Conservation (phyloP, 2,888 invertebrate species). For the Stenotaenia linearis region DNA sequence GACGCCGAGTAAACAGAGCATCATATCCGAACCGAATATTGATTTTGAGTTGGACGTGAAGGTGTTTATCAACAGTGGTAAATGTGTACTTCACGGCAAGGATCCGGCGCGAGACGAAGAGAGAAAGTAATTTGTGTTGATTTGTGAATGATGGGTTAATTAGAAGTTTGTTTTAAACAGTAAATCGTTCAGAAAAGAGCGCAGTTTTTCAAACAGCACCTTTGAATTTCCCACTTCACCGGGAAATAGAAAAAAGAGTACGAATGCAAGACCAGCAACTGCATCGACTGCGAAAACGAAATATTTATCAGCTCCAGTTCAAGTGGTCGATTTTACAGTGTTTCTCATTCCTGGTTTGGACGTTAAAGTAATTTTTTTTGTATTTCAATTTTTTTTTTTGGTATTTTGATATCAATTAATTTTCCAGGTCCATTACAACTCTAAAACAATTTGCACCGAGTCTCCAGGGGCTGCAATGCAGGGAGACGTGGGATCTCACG, state of each 20-base stretch:
- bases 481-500: neutral
- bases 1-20: neutral
- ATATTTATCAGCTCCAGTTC: slow-evolving; percentile 37
- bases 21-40: slow-evolving; percentile 71
- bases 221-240: slow-evolving; percentile 53
- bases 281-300: slow-evolving; percentile 38
- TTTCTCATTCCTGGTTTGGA: slow-evolving; percentile 88
- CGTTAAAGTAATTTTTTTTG: slow-evolving; percentile 59
- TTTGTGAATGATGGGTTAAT: slow-evolving; percentile 41
- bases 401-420: neutral
- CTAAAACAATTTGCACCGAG: slow-evolving; percentile 64
- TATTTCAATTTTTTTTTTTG: no score
- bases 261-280: slow-evolving; percentile 35
- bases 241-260: slow-evolving; percentile 52
- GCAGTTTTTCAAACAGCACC: slow-evolving; percentile 61
- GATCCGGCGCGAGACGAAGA: slow-evolving; percentile 61
- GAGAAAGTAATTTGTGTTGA: slow-evolving; percentile 46
- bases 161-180: slow-evolving; percentile 43
- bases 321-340: slow-evolving; percentile 61
- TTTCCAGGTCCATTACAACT: slow-evolving; percentile 68
- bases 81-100: slow-evolving; percentile 92
- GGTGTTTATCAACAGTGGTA: slow-evolving; percentile 92
- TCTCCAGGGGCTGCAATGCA: slow-evolving; percentile 48
- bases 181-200: slow-evolving; percentile 63
- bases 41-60: slow-evolving; percentile 95